Evolutionary conservation across 2,888 invertebrate species (phyloP).

Genomic region (Caenorhabditis doughertyi): DNA sequence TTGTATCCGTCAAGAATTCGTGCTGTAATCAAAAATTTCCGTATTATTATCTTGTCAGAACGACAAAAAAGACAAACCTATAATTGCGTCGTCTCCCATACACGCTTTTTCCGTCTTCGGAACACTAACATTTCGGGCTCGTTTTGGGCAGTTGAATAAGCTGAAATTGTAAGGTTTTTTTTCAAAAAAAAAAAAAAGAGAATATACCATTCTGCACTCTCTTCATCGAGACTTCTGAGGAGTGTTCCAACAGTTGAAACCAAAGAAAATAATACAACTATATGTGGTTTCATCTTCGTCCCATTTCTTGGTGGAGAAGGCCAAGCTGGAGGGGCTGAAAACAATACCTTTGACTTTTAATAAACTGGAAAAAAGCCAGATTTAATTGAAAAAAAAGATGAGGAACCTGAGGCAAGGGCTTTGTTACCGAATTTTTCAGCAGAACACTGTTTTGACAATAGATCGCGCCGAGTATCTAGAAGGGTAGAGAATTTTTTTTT

Average conservation of each 20-base stretch:
- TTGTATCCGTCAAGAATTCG: slow-evolving; percentile 78
- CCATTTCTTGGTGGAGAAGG: not conserved
- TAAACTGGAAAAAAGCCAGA: too few species aligned
- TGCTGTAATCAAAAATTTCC: too few species aligned
- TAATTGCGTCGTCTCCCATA: slow-evolving; percentile 66
- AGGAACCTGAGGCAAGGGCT: too few species aligned
- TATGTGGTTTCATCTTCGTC: not conserved
- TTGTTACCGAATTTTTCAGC: too few species aligned
- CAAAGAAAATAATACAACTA: not conserved
- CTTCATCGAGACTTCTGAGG: slow-evolving; percentile 41
- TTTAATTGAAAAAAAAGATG: too few species aligned
- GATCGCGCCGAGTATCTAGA: too few species aligned
- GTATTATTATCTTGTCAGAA: slow-evolving; percentile 1
- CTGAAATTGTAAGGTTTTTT: slow-evolving; percentile 30
- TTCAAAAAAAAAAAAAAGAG: not conserved
- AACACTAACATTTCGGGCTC: slow-evolving; percentile 48
- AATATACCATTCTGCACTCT: slow-evolving; percentile 42
- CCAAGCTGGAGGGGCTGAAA: slow-evolving; percentile 10
- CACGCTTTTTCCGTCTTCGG: slow-evolving; percentile 52
- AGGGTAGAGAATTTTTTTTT: too few species aligned
- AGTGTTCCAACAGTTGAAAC: slow-evolving; percentile 21
- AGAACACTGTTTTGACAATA: too few species aligned
- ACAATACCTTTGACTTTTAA: not conserved
- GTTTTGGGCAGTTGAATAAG: slow-evolving; percentile 62
- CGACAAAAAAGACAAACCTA: slow-evolving; percentile 24